A percentile compares a stretch with the other conserved stretches of the same genome.
phyloP scores from a whole-genome alignment of 2,797 vertebrate genomes.

The Pantherophis alleghaniensis region DNA sequence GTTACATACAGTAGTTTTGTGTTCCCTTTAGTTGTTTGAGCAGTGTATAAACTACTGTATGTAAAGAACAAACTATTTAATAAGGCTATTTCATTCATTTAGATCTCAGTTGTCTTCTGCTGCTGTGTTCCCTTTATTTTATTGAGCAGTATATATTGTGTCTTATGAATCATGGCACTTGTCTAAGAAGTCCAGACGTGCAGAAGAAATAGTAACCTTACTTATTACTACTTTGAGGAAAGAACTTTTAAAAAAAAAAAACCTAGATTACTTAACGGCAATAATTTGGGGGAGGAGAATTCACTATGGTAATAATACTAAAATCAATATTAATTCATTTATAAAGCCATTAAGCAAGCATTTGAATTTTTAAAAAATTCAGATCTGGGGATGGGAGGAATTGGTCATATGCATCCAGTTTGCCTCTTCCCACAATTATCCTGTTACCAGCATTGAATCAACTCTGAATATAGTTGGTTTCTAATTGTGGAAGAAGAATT shows the following conservation, averaged over 20 bases:
- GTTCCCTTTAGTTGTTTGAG: too few relatives aligned
- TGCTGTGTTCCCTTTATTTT: too few relatives aligned
- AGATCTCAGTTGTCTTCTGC: too few relatives aligned
- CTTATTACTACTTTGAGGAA: conserved; percentile 33
- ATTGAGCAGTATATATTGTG: neutral
- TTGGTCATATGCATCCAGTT: neutral
- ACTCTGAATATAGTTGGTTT: neutral
- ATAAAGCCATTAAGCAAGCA: neutral
- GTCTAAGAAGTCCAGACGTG: conserved; percentile 17
- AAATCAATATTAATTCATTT: neutral
- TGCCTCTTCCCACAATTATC: neutral
- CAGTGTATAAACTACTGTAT: too few relatives aligned
- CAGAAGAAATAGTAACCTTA: conserved; percentile 41
- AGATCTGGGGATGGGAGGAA: neutral
- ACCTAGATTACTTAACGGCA: neutral
- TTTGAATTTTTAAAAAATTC: neutral
- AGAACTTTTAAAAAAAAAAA: neutral
- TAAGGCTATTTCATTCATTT: too few relatives aligned
- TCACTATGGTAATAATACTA: neutral
- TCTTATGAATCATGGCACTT: neutral
- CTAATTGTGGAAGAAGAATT: neutral
- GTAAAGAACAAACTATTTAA: too few relatives aligned
- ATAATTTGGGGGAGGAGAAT: conserved; percentile 4
- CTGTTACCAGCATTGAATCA: neutral
- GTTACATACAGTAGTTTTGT: too few relatives aligned